Evolutionary conservation across 1,140 invertebrate species (phyloP).

Genomic region (Triops longicaudatus): DNA sequence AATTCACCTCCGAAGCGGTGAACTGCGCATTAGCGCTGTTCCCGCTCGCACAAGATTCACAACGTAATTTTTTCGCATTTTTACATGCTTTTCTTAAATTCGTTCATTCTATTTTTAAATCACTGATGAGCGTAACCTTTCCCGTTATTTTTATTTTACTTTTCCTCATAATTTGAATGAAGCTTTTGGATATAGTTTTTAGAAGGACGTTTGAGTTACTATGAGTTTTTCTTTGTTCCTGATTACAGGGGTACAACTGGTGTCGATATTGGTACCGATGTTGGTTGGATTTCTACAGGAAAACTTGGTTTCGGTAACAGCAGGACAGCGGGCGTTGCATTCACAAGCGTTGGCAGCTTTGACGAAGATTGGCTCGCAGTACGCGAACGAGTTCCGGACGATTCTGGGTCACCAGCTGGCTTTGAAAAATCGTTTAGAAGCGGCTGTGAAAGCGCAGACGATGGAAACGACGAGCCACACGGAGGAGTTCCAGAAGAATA

Average conservation of each 20-base stretch:
- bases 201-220: slow-evolving; percentile 14
- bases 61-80: slow-evolving; percentile 53
- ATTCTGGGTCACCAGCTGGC: slow-evolving; percentile 74
- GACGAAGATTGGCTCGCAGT: slow-evolving; percentile 81
- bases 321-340: slow-evolving; percentile 61
- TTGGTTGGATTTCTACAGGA: slow-evolving; percentile 75
- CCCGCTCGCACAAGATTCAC: slow-evolving; percentile 59
- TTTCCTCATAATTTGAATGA: no score
- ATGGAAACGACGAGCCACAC: slow-evolving; percentile 30
- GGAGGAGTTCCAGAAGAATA: slow-evolving; percentile 24
- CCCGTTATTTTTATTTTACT: no score
- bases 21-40: slow-evolving; percentile 64
- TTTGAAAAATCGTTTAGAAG: slow-evolving; percentile 70
- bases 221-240: slow-evolving; percentile 31
- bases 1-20: slow-evolving; percentile 47
- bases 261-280: slow-evolving; percentile 77
- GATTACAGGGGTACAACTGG: slow-evolving; percentile 70
- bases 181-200: no score
- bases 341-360: slow-evolving; percentile 78
- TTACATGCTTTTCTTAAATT: neutral
- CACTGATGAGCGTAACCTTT: neutral
- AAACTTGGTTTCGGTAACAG: slow-evolving; percentile 50
- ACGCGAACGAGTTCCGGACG: slow-evolving; percentile 77
- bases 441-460: slow-evolving; percentile 47
- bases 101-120: neutral